Evolutionary conservation across 2,797 vertebrate species (phyloP), one percentile per base, ranked within the genome.

Genomic region (Hoplostethus mediterraneus): DNA sequence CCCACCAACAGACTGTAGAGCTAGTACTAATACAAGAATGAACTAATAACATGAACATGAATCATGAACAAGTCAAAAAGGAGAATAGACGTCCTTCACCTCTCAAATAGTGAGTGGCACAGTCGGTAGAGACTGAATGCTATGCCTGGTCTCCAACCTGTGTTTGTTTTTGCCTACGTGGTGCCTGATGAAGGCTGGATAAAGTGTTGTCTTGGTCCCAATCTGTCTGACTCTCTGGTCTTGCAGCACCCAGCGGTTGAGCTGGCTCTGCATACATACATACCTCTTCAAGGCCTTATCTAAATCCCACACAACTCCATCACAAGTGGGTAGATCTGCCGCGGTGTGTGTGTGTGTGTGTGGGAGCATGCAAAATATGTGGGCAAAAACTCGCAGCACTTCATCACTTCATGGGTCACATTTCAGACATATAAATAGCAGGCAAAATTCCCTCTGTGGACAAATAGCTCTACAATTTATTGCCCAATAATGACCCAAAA

Each of bases 191-290:
- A 52, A 67, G 2, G 4, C 44, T 13, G 58, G 80, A 89, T 89
- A 82, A 87, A 73, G 44, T 67, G 69, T 87, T 74, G 79, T 87
- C 80, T 87, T 67, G 44, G 64, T 81, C 63, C 75, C 62, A 55
- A 84, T 90, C 86, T 87, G 83, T 82, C 72, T 89, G 45, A 33
- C 21, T 21, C 30, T 77, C 42, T 47, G 25, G 51, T 56, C 65
- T 55, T 78, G 54, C 28, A 36, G 52, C 63, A 58, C 53, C 31
- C 28, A 36, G 42, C 2, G 25, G 56, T 25, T 54, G 54, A 79
- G 67, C 33, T 42, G 58, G 70, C 70, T 66, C 9, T 5, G 1
- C 38, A 74, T 33, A 68, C 73, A 77, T 10, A 62, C 47, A 57
- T 58, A 47, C 53, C 30, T 25, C 48, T 25, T 13, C 21, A 17